A percentile compares a stretch with the other conserved stretches of the same genome.
Evolutionary conservation across 2,888 invertebrate species (phyloP).

Genomic region (Pherbina coryleti): DNA sequence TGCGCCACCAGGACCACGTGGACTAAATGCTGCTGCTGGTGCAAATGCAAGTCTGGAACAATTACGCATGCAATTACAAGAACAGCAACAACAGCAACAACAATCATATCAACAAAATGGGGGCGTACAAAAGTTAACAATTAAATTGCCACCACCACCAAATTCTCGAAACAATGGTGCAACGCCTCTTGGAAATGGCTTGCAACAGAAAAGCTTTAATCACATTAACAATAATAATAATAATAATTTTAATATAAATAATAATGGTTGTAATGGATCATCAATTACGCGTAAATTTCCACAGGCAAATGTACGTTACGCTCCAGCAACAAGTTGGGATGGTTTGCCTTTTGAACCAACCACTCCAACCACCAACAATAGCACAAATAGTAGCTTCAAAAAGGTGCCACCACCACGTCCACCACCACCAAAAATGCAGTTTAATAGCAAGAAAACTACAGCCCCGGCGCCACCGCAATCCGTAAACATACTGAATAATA

Average conservation of each 20-base stretch:
- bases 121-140: conserved; percentile 60
- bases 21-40: conserved; percentile 60
- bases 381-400: conserved; percentile 54
- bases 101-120: conserved; percentile 59
- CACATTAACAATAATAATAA: conserved; percentile 27
- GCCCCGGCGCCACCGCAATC: conserved; percentile 57
- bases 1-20: conserved; percentile 63
- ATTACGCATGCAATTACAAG: conserved; percentile 62
- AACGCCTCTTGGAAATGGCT: conserved; percentile 17
- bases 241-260: conserved; percentile 46
- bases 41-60: conserved; percentile 66
- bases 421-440: conserved; percentile 65
- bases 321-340: conserved; percentile 67
- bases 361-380: conserved; percentile 16
- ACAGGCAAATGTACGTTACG: conserved; percentile 60
- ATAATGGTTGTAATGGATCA: neutral
- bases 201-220: conserved; percentile 14
- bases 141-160: conserved; percentile 68
- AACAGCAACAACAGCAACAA: conserved; percentile 52
- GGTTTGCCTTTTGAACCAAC: conserved; percentile 61
- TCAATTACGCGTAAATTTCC: conserved; percentile 66
- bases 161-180: conserved; percentile 41
- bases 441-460: conserved; percentile 50
- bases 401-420: conserved; percentile 68
- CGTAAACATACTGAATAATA: conserved; percentile 63